Evolutionary conservation across 1,140 invertebrate species (phyloP).

Genomic region (Cyrtorhinus lividipennis): DNA sequence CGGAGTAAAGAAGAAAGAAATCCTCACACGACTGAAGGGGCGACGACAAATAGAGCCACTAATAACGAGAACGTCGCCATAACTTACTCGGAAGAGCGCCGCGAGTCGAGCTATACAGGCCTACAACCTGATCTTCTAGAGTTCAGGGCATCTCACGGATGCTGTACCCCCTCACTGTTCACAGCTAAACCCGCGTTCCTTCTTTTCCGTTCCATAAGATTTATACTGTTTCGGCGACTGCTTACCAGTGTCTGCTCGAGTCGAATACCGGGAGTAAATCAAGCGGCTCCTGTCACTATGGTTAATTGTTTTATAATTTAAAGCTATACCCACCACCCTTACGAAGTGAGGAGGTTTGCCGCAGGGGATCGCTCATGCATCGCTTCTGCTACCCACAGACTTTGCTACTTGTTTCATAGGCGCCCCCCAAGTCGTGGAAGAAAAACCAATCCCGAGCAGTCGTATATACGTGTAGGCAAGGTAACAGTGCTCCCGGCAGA

Average conservation of each 20-base stretch:
- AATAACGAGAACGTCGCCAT: slow-evolving; percentile 8
- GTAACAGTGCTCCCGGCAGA: no score
- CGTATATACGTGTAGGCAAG: no score
- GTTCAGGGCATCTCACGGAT: no score
- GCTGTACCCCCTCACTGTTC: background rate
- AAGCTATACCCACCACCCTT: background rate
- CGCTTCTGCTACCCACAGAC: background rate
- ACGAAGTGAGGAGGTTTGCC: background rate
- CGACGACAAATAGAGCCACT: slow-evolving; percentile 8
- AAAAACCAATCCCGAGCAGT: background rate
- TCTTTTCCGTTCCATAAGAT: background rate
- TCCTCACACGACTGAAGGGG: background rate
- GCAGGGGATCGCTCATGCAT: background rate
- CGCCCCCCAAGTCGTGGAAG: background rate
- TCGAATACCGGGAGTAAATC: background rate
- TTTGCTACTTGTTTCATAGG: background rate
- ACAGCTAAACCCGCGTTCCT: background rate
- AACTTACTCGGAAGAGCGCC: background rate
- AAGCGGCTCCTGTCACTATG: background rate
- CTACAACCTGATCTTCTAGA: background rate
- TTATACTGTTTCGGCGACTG: background rate
- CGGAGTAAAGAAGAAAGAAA: background rate
- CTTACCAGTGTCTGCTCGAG: background rate
- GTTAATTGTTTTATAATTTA: slow-evolving; percentile 10
- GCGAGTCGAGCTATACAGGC: background rate